Evolutionary conservation across 2,888 invertebrate genomes (phyloP).

Genomic region (Phorcus lineatus): DNA sequence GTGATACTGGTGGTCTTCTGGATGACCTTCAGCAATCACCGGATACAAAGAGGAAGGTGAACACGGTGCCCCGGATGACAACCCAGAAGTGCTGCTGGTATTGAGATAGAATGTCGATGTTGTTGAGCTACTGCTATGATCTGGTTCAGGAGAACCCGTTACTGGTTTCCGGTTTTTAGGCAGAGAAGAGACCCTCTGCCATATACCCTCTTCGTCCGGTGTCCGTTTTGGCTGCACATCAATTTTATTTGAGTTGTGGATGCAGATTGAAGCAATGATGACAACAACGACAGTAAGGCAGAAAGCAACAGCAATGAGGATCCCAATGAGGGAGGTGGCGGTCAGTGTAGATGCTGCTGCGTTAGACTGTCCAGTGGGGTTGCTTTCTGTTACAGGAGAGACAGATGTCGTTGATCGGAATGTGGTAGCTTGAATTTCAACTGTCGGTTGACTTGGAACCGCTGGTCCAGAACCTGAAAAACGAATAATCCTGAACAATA

Average conservation of each 20-base stretch:
- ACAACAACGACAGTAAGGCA: neutral
- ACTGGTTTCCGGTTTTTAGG: neutral
- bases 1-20: neutral
- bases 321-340: neutral
- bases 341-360: neutral
- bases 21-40: neutral
- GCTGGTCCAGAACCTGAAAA: too few relatives aligned
- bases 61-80: neutral
- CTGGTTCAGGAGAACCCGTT: neutral
- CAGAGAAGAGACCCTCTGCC: neutral
- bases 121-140: neutral
- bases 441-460: too few relatives aligned
- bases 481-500: too few relatives aligned
- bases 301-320: neutral
- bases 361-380: neutral
- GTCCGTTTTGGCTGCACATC: neutral
- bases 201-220: neutral
- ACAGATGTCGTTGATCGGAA: neutral
- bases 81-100: neutral
- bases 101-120: neutral
- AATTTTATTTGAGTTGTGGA: neutral
- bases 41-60: neutral
- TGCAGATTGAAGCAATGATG: neutral
- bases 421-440: too few relatives aligned
- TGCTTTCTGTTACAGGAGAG: neutral